Base-by-base conservation (phyloP, 2,888 invertebrate species). In the Orchesella flavescens region DNA sequence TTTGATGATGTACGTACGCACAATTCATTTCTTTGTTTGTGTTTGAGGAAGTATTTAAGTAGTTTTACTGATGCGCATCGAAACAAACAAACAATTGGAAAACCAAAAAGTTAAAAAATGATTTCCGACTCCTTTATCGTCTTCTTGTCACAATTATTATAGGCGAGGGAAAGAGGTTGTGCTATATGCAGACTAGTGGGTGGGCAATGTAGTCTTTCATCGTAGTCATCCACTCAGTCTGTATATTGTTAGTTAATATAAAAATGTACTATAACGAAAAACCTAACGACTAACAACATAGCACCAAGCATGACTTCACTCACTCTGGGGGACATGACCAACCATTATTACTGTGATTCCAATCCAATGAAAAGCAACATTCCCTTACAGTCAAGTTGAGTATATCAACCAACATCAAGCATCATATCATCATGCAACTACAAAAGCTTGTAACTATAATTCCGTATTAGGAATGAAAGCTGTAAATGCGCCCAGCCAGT, bases 381-480 rank as follows among this genome's bases (percentile, higher is more conserved):
- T 57, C 57, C 19, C 57, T 17, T 57, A 57, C 57, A 55, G n/a
- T n/a, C 55, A 55, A 55, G 13, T 55, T 17, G 44, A 63, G 46
- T 24, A 65, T 65, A 23, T 65, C 74, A 63, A 63, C 34, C 34
- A n/a, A n/a, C n/a, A n/a, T n/a, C n/a, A n/a, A n/a, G n/a, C n/a
- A n/a, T n/a, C n/a, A n/a, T n/a, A n/a, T n/a, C n/a, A 73, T 23
- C 63, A 63, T 49, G 49, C 49, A 74, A 63, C 57, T 74, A 59
- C 65, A 75, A 63, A 75, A 53, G 65, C 53, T 75, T 65, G 75
- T 65, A 63, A 75, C 49, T 49, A 75, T 57, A 75, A 75, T 59
- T 68, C 77, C 77, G 66, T 77, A 77, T 77, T 69, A 77, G 77
- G 77, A 44, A 61, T n/a, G 59, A 76, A 44, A n/a, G 57, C 69